Percentiles rank a stretch among this genome's conserved stretches.
phyloP scores from a whole-genome alignment of 2,888 invertebrate genomes.

The Hipparchia sbordonii region DNA sequence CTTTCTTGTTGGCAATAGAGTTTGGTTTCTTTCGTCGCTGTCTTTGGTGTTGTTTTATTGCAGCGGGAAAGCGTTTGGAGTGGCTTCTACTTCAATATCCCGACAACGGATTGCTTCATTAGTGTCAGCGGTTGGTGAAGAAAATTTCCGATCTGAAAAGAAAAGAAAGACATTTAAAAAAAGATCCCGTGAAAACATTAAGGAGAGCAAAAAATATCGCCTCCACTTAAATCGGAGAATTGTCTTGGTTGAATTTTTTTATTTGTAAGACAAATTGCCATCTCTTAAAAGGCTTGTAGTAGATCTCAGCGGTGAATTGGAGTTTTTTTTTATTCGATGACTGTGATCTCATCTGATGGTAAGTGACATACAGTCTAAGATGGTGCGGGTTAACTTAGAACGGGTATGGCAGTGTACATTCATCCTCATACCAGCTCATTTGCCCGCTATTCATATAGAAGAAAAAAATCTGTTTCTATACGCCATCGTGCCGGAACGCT shows the following conservation, averaged over 20 bases:
- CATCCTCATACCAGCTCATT: too few relatives aligned
- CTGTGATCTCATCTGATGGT: too few relatives aligned
- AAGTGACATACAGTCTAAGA: too few relatives aligned
- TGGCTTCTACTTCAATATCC: slow-evolving; percentile 77
- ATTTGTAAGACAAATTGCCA: too few relatives aligned
- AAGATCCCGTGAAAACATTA: background rate
- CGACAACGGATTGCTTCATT: slow-evolving; percentile 79
- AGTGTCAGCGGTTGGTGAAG: slow-evolving; percentile 70
- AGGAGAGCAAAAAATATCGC: background rate
- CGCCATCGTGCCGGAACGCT: too few relatives aligned
- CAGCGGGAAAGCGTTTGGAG: slow-evolving; percentile 61
- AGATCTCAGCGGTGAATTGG: too few relatives aligned
- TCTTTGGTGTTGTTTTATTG: slow-evolving; percentile 73
- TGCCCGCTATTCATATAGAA: too few relatives aligned
- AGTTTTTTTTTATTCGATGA: too few relatives aligned
- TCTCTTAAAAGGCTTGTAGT: too few relatives aligned
- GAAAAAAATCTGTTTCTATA: too few relatives aligned
- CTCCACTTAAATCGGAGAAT: background rate
- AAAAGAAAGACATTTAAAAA: slow-evolving; percentile 54
- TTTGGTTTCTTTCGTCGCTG: slow-evolving; percentile 55
- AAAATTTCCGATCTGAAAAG: slow-evolving; percentile 70
- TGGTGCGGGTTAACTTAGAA: too few relatives aligned
- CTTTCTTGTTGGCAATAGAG: slow-evolving; percentile 53
- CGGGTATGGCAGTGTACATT: too few relatives aligned
- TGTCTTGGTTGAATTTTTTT: background rate